A percentile compares a stretch with the other conserved stretches of the same genome.
phyloP scores from a whole-genome alignment of 2,797 vertebrate genomes.

The Dallia pectoralis region DNA sequence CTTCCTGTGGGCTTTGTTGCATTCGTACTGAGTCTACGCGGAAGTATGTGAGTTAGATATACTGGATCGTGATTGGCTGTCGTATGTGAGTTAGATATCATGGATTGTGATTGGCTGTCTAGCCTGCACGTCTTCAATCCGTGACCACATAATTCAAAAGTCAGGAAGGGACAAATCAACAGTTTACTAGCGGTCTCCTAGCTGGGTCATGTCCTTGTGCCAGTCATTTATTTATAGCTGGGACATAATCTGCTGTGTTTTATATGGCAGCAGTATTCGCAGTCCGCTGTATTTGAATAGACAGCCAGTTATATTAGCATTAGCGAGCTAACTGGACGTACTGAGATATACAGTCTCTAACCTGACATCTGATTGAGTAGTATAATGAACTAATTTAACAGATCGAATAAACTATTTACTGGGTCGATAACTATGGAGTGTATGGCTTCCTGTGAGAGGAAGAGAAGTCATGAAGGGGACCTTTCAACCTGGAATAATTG shows the following conservation, averaged over 20 bases:
- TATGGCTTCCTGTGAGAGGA: slow-evolving; percentile 44
- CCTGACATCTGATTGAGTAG: not conserved
- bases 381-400: not conserved
- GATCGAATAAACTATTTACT: not conserved
- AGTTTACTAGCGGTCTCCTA: too few species aligned
- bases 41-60: not conserved
- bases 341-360: not conserved
- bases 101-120: not conserved
- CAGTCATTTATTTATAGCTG: too few species aligned
- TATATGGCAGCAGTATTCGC: not conserved
- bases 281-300: not conserved
- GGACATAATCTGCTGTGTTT: too few species aligned
- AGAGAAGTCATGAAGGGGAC: slow-evolving; percentile 49
- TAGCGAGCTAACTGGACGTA: not conserved
- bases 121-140: not conserved
- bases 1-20: too few species aligned
- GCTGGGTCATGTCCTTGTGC: too few species aligned
- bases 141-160: not conserved
- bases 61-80: not conserved
- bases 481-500: slow-evolving; percentile 22
- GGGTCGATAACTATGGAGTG: slow-evolving; percentile 42
- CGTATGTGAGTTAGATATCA: not conserved
- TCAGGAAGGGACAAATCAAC: too few species aligned
- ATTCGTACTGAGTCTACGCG: not conserved
- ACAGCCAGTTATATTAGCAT: not conserved